Evolutionary conservation across 1,140 invertebrate species (phyloP).

Genomic region (Microvelia longipes): DNA sequence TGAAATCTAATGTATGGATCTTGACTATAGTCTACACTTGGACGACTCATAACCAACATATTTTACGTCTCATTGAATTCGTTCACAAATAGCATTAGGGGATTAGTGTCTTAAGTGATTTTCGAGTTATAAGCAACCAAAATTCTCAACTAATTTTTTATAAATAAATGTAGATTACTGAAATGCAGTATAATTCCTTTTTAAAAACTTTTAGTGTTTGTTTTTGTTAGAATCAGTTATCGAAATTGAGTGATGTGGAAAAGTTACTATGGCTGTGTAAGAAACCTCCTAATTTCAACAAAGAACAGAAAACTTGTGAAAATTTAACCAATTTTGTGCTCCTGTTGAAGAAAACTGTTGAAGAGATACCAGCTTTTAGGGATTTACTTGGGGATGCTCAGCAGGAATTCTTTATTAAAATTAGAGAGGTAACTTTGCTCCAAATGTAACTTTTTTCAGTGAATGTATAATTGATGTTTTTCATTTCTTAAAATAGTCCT

Average conservation of each 20-base stretch:
- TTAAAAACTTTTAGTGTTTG: no score
- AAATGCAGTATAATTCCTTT: no score
- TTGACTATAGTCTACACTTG: no score
- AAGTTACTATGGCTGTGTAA: slow-evolving; percentile 41
- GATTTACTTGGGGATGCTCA: slow-evolving; percentile 23
- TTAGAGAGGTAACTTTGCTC: slow-evolving; percentile 16
- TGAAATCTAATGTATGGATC: no score
- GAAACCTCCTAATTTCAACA: slow-evolving; percentile 38
- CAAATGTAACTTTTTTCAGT: background rate
- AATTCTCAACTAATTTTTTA: no score
- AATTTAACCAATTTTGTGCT: slow-evolving; percentile 64
- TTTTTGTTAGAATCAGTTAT: slow-evolving; percentile 33
- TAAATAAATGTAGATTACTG: no score
- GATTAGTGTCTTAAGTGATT: no score
- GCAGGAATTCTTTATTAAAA: slow-evolving; percentile 20
- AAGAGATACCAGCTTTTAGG: slow-evolving; percentile 46
- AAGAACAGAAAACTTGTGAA: slow-evolving; percentile 44
- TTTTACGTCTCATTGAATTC: no score
- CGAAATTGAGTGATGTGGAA: slow-evolving; percentile 43
- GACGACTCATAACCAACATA: no score
- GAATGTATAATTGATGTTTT: background rate
- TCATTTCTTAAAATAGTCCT: background rate
- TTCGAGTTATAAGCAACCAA: no score
- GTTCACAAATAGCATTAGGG: no score
- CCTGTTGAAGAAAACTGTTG: slow-evolving; percentile 59